Evolutionary conservation across 2,888 invertebrate genomes (phyloP), one percentile per base, ranked within the genome.

Genomic region (Laspeyria flexula): DNA sequence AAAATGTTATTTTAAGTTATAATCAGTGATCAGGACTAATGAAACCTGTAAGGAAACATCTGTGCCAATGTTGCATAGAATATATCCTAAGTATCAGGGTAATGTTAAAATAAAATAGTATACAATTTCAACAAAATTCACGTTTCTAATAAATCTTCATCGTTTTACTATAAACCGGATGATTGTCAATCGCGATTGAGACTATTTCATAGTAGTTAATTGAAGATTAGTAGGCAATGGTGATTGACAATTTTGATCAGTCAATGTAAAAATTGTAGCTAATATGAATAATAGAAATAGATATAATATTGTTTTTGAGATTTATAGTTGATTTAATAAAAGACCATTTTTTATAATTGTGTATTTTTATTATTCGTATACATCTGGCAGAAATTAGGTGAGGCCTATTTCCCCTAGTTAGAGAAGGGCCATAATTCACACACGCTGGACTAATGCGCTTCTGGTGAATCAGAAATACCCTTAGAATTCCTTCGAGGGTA

Each of bases 21-120:
- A 3, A 15, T 29, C 11, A 43, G n/a, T 21, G 37, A 37, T 50
- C 52, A 39, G 55, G 43, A 33, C 7, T 7, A 47, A 49, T 16
- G 11, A 57, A 43, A 49, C 53, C 52, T 50, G 51, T 64, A 49
- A 23, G 57, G 61, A 53, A 57, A 55, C 18, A 68, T 71, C 72
- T 75, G 81, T 79, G 81, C 81, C 80, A 82, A 84, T 49, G 56
- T 54, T 47, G 79, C 77, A 79, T 68, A 71, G 73, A 77, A 75
- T 71, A 76, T 81, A 83, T 85, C 80, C 81, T 83, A 69, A 75
- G 59, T 65, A 74, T 78, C 88, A 89, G 88, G 89, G 88, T 89
- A 84, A 79, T 45, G 56, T 61, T 66, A 63, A 69, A 55, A 47
- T 59, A 57, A 61, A 55, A 10, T 68, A 61, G 51, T 60, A 47